A percentile compares a stretch with the other conserved stretches of the same genome.
phyloP scores from a whole-genome alignment of 1,140 invertebrate genomes.

The Chlorops oryzae region DNA sequence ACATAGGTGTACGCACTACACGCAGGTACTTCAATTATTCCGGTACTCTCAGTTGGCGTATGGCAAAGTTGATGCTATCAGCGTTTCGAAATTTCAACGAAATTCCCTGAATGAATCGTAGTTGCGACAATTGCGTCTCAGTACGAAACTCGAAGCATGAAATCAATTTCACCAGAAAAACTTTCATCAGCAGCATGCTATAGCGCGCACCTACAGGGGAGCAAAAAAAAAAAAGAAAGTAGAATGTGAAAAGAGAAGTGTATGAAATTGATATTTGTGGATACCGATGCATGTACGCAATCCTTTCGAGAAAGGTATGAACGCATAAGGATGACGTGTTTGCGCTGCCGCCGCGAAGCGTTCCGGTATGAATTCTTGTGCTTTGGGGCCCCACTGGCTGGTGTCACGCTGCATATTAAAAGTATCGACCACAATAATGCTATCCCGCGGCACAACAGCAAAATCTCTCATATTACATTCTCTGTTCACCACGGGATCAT shows the following conservation, averaged over 20 bases:
- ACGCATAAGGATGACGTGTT: slow-evolving; percentile 60
- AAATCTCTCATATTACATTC: too few species aligned
- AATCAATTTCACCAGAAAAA: slow-evolving; percentile 37
- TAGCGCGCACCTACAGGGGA: slow-evolving; percentile 29
- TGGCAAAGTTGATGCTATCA: slow-evolving; percentile 30
- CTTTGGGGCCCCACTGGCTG: slow-evolving; percentile 51
- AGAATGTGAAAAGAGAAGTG: background rate
- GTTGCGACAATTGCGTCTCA: slow-evolving; percentile 23
- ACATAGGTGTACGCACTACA: too few species aligned
- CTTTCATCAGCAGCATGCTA: slow-evolving; percentile 37
- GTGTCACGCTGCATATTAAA: slow-evolving; percentile 43
- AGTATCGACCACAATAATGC: slow-evolving; percentile 35
- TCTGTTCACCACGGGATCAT: too few species aligned
- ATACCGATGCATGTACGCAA: slow-evolving; percentile 59
- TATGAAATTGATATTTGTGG: background rate
- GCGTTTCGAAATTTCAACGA: slow-evolving; percentile 39
- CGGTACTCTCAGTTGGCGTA: too few species aligned
- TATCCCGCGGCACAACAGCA: slow-evolving; percentile 29
- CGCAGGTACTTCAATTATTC: too few species aligned
- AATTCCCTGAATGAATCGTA: slow-evolving; percentile 38
- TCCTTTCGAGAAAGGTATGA: slow-evolving; percentile 69
- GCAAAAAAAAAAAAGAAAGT: slow-evolving; percentile 1
- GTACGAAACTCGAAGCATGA: slow-evolving; percentile 30
- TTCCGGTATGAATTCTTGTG: slow-evolving; percentile 68
- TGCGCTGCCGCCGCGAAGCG: slow-evolving; percentile 54